These are phyloP conservation scores for Pedetes capensis DNA, from an alignment of 2,113 vertebrate genomes.

Conservation along the genomic window DNA sequence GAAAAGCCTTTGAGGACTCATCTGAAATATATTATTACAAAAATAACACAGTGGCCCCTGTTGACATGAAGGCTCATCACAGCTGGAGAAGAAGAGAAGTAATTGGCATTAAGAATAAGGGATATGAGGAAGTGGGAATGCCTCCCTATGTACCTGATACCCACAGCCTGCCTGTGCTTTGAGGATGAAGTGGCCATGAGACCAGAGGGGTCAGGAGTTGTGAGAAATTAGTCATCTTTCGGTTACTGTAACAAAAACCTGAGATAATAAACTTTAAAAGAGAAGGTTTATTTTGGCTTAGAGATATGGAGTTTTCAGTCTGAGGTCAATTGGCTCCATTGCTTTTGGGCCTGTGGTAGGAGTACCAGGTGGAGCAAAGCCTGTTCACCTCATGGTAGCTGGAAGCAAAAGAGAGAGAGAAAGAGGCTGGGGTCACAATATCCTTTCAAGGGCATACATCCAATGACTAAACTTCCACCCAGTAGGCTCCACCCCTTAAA, in stretches of 20 bases:
- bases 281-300: no score
- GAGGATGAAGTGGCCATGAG: neutral
- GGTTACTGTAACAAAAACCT: neutral
- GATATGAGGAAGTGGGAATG: neutral
- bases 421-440: neutral
- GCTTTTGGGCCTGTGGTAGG: neutral
- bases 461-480: neutral
- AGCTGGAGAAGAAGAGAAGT: neutral
- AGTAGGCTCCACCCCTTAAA: neutral
- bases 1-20: neutral
- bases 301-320: no score
- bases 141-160: neutral
- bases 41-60: neutral
- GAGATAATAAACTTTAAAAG: neutral
- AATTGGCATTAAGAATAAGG: neutral
- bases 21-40: neutral
- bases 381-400: neutral
- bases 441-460: neutral
- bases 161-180: accelerated
- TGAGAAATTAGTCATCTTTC: neutral
- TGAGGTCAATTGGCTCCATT: no score
- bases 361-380: neutral
- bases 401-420: neutral
- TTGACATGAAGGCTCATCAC: neutral
- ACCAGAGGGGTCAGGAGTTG: neutral